These are phyloP conservation scores for Lethenteron camtschaticum DNA, from an alignment of 2,113 vertebrate genomes.

Conservation along the genomic window DNA sequence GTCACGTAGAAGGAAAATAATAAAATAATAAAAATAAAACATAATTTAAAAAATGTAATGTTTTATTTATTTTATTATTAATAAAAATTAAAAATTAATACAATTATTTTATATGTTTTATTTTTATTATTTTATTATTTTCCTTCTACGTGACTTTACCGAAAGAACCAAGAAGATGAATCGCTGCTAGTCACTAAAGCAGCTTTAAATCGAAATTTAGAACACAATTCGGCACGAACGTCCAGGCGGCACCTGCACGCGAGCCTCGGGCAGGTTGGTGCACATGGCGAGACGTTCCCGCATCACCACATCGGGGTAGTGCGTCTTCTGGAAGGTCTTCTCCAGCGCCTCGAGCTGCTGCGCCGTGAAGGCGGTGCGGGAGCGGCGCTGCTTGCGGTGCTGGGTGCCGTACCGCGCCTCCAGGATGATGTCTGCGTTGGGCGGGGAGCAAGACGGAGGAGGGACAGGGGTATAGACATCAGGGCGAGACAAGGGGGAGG, in stretches of 20 bases:
- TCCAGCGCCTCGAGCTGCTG: slow-evolving; percentile 93
- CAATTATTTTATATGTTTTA: no score
- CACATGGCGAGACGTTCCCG: slow-evolving; percentile 93
- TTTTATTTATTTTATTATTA: no score
- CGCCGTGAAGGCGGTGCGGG: slow-evolving; percentile 82
- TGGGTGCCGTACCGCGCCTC: slow-evolving; percentile 98
- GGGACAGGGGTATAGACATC: not conserved
- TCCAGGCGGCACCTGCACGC: slow-evolving; percentile 51
- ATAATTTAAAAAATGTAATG: no score
- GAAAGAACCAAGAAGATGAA: no score
- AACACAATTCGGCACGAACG: no score
- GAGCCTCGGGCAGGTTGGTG: slow-evolving; percentile 87
- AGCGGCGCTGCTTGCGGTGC: slow-evolving; percentile 89
- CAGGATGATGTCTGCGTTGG: slow-evolving; percentile 70
- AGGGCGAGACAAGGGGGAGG: not conserved
- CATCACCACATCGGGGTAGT: slow-evolving; percentile 98
- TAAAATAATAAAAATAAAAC: no score
- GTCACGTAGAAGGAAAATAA: no score
- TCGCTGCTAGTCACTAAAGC: no score
- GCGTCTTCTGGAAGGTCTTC: slow-evolving; percentile 98
- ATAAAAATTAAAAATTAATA: no score
- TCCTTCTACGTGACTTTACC: no score
- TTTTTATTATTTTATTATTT: no score
- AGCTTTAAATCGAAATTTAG: no score
- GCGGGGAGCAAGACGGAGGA: not conserved